Base-by-base conservation (phyloP, 2,113 vertebrate species). In the Spea bombifrons region DNA sequence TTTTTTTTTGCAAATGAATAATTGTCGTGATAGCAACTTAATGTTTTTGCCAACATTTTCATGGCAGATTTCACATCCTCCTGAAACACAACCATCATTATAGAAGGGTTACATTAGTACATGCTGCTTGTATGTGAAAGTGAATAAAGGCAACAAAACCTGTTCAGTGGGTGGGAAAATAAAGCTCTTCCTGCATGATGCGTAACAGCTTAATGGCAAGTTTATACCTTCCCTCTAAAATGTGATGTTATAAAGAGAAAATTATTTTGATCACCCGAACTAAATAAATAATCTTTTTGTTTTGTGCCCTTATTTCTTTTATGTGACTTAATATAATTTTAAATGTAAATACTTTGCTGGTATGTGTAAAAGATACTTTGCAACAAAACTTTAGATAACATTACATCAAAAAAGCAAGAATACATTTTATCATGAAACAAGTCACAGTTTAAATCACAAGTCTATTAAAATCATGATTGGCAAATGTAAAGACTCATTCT, bases 1-100 rank as follows among this genome's bases (percentile, higher is more conserved):
- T 66, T 78, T 65, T 70, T 59, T 78, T 10, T 78, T 71, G 45
- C 69, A 66, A 61, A 66, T 12, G 57, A 12, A 13, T 53, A 53
- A 66, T 73, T 30, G 71, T 59, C 77, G 73, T 80, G 71, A 71
- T 47, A 80, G 73, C 77, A 45, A 64, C 50, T 80, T 80, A 65
- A 16, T 68, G 50, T 73, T 73, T 59, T 2, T 44, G 16, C 70
- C 16, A 59, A 12, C 30, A 59, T 73, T 67, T 73, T 73, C 44
- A 67, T 73, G 63, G 43, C 44, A 73, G 44, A 61, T 49, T 67
- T 68, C 67, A 15, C 71, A 73, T 73, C 8, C 52, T 30, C 44
- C 16, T 67, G 77, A 12, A 47, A 73, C 30, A 73, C 73, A 66
- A 49, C 49, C 8, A 43, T 7, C 50, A 47, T 73, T 76, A 63